Conservation (phyloP, 37 sponge, comb jelly and placozoan genomes). For the Oopsacas minuta region DNA sequence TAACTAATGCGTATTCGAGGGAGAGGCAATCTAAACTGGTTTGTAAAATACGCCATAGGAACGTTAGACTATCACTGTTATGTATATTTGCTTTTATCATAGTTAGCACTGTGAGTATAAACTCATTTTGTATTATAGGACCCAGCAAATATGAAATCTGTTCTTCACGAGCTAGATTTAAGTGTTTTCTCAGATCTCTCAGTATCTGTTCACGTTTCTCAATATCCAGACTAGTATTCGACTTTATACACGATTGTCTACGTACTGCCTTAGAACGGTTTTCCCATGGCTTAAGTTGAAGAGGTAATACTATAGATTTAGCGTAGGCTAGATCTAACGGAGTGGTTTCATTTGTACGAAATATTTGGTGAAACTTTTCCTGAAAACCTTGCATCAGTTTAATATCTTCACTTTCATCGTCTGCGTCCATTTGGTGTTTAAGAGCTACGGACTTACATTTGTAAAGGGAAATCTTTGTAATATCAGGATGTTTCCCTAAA, state of each 20-base stretch:
- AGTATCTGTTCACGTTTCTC: neutral
- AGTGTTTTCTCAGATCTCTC: neutral
- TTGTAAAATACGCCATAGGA: neutral
- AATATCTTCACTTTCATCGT: neutral
- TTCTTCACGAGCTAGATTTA: neutral
- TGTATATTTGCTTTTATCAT: neutral
- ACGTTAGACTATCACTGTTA: neutral
- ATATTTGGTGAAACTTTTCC: neutral
- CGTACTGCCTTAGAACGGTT: neutral
- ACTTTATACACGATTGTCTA: neutral
- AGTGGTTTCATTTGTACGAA: neutral
- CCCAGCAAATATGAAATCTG: neutral
- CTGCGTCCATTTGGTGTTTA: neutral
- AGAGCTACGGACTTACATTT: neutral
- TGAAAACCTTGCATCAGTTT: neutral
- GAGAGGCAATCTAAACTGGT: neutral
- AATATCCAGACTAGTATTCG: neutral
- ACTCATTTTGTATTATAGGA: neutral
- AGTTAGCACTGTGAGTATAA: neutral
- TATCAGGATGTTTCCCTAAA: neutral
- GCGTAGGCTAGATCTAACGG: neutral
- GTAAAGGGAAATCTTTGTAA: neutral
- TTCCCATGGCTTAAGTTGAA: neutral
- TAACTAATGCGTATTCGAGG: neutral
- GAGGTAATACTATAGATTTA: neutral